phyloP scores from a whole-genome alignment of 2,797 vertebrate species.

The Peromyscus attwateri region DNA sequence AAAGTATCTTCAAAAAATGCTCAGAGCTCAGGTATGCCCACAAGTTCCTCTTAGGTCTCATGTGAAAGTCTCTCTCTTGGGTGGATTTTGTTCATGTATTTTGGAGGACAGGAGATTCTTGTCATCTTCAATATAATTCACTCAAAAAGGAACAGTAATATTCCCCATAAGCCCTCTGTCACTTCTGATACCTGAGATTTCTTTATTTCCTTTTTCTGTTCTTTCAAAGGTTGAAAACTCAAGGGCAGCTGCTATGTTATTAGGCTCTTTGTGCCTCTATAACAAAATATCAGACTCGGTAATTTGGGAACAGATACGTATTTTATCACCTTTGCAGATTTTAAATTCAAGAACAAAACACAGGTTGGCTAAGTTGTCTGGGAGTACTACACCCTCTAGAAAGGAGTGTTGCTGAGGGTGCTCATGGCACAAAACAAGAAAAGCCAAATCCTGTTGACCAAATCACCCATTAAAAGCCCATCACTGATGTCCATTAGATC shows the following conservation, averaged over 20 bases:
- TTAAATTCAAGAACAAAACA: background rate
- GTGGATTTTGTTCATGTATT: background rate
- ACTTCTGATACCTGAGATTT: background rate
- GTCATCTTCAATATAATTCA: background rate
- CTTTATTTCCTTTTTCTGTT: background rate
- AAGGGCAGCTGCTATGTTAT: background rate
- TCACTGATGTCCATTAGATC: background rate
- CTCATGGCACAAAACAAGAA: too few relatives aligned
- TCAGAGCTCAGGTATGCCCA: background rate
- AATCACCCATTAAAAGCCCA: background rate
- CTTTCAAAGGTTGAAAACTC: background rate
- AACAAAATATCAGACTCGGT: background rate
- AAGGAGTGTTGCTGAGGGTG: background rate
- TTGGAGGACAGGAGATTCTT: background rate
- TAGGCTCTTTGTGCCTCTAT: background rate
- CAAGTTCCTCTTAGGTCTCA: background rate
- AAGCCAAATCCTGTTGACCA: background rate
- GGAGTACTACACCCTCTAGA: rapidly evolving
- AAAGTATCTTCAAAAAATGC: slow-evolving; percentile 31
- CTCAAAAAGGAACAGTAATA: background rate
- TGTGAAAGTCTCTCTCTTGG: background rate
- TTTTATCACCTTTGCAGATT: background rate
- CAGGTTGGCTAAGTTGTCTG: background rate
- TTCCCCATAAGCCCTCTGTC: background rate
- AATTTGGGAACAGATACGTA: background rate